phyloP scores from a whole-genome alignment of 2,113 vertebrate species.

The Indicator maculatus region DNA sequence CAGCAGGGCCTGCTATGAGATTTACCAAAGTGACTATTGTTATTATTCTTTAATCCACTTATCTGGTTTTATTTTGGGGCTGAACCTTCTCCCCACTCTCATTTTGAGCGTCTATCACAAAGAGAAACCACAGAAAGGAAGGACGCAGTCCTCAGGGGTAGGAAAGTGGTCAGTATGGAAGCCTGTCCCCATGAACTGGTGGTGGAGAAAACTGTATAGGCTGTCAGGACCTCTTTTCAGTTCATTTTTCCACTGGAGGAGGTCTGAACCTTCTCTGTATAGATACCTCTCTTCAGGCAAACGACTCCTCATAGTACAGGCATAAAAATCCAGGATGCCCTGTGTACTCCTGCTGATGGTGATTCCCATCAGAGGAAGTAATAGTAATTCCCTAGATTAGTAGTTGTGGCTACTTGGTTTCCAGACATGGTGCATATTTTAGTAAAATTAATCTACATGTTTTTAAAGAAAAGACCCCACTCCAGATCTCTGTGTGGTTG shows the following conservation, averaged over 20 bases:
- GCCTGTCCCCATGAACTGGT: neutral
- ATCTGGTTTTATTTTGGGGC: neutral
- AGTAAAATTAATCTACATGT: neutral
- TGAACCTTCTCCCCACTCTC: neutral
- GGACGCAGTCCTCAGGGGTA: neutral
- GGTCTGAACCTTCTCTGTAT: neutral
- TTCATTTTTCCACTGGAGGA: neutral
- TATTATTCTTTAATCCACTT: neutral
- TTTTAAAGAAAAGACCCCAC: neutral
- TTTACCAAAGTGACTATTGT: neutral
- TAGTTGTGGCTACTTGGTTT: neutral
- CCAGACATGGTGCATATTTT: neutral
- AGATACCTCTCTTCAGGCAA: neutral
- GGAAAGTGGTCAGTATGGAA: neutral
- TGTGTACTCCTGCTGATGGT: neutral
- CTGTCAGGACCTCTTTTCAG: fast-evolving
- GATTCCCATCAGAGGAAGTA: neutral
- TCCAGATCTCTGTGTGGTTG: neutral
- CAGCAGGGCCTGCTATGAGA: neutral
- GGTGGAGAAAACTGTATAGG: neutral
- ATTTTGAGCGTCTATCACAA: neutral
- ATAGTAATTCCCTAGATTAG: neutral
- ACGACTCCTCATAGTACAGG: neutral
- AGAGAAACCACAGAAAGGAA: neutral
- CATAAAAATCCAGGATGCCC: neutral